These are phyloP conservation scores for Augochlora pura DNA, from an alignment of 1,140 invertebrate genomes.

Conservation along the genomic window DNA sequence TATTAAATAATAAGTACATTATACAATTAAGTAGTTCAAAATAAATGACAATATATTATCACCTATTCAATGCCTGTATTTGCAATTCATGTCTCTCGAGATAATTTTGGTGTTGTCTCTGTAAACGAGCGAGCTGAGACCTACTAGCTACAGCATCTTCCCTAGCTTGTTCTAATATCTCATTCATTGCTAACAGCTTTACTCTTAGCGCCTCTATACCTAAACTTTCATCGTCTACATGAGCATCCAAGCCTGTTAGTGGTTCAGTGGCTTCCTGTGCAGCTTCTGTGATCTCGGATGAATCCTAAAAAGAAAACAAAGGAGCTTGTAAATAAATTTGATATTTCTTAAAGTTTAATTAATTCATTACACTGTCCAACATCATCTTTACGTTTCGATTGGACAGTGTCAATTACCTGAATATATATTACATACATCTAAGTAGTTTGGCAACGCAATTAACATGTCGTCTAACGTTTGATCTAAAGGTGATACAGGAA, in stretches of 20 bases:
- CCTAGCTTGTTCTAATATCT: slow-evolving; percentile 75
- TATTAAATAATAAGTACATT: slow-evolving; percentile 4
- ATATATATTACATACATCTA: slow-evolving; percentile 66
- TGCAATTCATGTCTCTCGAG: slow-evolving; percentile 77
- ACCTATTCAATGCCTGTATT: slow-evolving; percentile 75
- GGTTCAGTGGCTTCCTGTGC: slow-evolving; percentile 77
- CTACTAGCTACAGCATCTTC: slow-evolving; percentile 74
- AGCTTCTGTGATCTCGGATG: slow-evolving; percentile 70
- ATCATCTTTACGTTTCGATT: no score
- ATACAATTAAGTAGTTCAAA: no score
- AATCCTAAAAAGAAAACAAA: slow-evolving; percentile 60
- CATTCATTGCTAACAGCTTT: slow-evolving; percentile 70
- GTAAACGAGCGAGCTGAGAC: slow-evolving; percentile 73
- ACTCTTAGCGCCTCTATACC: slow-evolving; percentile 72
- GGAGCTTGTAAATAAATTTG: neutral
- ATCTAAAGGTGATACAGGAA: slow-evolving; percentile 76
- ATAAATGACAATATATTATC: slow-evolving; percentile 1
- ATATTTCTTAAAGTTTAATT: neutral
- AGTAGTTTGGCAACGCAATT: slow-evolving; percentile 70
- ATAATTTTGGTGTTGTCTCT: slow-evolving; percentile 78
- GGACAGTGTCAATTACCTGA: no score
- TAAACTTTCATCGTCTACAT: slow-evolving; percentile 65
- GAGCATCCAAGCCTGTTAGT: slow-evolving; percentile 60
- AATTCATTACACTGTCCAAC: neutral
- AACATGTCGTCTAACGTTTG: slow-evolving; percentile 75